phyloP scores from a whole-genome alignment of 2,888 invertebrate genomes.

The Axea sp. region DNA sequence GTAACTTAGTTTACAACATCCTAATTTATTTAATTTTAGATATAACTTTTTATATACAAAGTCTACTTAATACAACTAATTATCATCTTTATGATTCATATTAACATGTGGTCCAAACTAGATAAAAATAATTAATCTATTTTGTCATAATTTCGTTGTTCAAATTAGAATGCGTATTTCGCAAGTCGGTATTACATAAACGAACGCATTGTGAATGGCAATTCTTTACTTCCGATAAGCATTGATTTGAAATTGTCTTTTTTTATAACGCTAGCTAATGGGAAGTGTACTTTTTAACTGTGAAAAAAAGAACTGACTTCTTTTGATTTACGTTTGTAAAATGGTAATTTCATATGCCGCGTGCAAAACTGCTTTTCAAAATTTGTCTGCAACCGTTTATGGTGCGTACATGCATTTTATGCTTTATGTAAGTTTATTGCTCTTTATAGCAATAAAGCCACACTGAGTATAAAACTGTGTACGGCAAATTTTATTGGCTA shows the following conservation, averaged over 20 bases:
- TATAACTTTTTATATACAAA: slow-evolving; percentile 2
- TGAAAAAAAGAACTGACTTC: too few relatives aligned
- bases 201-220: too few relatives aligned
- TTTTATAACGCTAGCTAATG: too few relatives aligned
- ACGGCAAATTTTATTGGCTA: slow-evolving; percentile 19
- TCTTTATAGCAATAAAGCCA: slow-evolving; percentile 37
- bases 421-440: slow-evolving; percentile 46
- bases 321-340: slow-evolving; percentile 3
- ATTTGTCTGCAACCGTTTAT: slow-evolving; percentile 25
- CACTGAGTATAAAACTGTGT: slow-evolving; percentile 26
- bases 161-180: too few relatives aligned
- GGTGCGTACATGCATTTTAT: slow-evolving; percentile 31
- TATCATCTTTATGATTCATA: not conserved
- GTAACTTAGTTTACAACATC: slow-evolving; percentile 6
- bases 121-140: slow-evolving; percentile 6
- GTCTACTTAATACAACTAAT: slow-evolving; percentile 9
- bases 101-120: not conserved
- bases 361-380: slow-evolving; percentile 10
- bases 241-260: too few relatives aligned
- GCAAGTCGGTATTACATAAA: too few relatives aligned
- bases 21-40: slow-evolving; percentile 22
- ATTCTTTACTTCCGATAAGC: too few relatives aligned
- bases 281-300: too few relatives aligned
- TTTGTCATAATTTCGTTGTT: not conserved
- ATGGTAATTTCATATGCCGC: slow-evolving; percentile 13